These are phyloP conservation scores for Calameuta idolon DNA, from an alignment of 2,888 invertebrate genomes.

Conservation along the genomic window DNA sequence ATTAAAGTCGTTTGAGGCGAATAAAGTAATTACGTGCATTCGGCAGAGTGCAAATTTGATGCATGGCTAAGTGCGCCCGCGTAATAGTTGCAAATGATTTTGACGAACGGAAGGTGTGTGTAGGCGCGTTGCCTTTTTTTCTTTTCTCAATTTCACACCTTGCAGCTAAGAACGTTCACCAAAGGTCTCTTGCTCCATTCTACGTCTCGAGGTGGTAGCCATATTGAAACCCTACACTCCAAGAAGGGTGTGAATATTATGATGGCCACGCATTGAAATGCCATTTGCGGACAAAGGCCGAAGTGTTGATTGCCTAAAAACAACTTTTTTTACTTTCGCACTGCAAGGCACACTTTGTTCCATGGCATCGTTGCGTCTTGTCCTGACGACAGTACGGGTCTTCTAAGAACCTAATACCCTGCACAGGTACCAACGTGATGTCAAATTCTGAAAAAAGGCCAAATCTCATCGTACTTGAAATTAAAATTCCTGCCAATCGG, in stretches of 20 bases:
- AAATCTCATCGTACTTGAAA: not conserved
- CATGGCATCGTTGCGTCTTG: slow-evolving; percentile 20
- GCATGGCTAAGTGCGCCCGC: not conserved
- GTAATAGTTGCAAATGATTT: slow-evolving; percentile 42
- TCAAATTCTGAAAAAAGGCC: not conserved
- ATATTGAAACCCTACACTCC: slow-evolving; percentile 56
- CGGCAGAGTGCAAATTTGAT: not conserved
- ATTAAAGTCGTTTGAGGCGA: not conserved
- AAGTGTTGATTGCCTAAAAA: slow-evolving; percentile 65
- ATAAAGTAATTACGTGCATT: not conserved
- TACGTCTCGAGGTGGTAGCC: slow-evolving; percentile 42
- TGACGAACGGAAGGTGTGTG: slow-evolving; percentile 57
- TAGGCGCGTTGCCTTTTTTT: slow-evolving; percentile 6
- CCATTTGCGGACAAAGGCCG: slow-evolving; percentile 55
- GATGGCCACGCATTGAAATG: slow-evolving; percentile 64
- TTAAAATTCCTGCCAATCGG: not conserved
- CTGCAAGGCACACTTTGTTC: slow-evolving; percentile 16
- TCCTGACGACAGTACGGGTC: not conserved
- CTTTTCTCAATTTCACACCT: slow-evolving; percentile 43
- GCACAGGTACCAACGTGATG: not conserved
- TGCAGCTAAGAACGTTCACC: slow-evolving; percentile 35
- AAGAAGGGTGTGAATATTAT: slow-evolving; percentile 65
- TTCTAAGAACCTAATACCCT: not conserved
- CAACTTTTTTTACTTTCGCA: slow-evolving; percentile 45
- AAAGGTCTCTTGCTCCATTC: slow-evolving; percentile 36